These are phyloP conservation scores for Pogonomyrmex californicus DNA, from an alignment of 1,140 invertebrate genomes.

Conservation along the genomic window DNA sequence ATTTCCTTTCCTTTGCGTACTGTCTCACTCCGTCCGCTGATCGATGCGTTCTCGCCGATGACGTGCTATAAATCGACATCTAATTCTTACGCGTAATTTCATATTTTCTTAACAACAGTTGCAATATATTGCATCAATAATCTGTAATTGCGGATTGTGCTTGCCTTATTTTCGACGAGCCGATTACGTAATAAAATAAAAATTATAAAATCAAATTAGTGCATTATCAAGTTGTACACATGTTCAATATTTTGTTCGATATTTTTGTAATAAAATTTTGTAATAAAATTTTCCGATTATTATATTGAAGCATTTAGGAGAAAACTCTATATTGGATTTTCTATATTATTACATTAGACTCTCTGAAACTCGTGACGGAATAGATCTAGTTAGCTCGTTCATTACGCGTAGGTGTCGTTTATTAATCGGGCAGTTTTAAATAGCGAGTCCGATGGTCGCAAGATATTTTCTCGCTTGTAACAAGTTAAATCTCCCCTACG, in stretches of 20 bases:
- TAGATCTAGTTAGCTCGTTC: conserved; percentile 63
- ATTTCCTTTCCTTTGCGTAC: background rate
- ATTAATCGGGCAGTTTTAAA: conserved; percentile 50
- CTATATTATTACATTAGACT: conserved; percentile 22
- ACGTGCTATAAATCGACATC: background rate
- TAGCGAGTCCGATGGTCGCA: background rate
- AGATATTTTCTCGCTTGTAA: background rate
- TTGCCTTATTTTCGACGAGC: background rate
- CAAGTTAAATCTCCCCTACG: background rate
- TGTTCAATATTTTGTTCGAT: background rate
- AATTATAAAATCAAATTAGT: background rate
- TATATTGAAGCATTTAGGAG: conserved; percentile 44
- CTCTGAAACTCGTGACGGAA: conserved; percentile 43
- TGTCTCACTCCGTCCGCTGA: background rate
- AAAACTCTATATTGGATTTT: conserved; percentile 56
- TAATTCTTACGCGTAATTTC: background rate
- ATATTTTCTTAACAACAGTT: background rate
- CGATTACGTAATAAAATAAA: background rate
- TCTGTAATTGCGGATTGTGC: background rate
- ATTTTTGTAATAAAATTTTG: background rate
- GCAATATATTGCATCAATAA: background rate
- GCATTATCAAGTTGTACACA: background rate
- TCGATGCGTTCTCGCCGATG: background rate
- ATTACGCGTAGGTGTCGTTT: conserved; percentile 24
- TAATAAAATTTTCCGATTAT: conserved; percentile 5